These are phyloP conservation scores for Drosophila kuntzei DNA, from an alignment of 2,888 invertebrate species.

Conservation along the genomic window DNA sequence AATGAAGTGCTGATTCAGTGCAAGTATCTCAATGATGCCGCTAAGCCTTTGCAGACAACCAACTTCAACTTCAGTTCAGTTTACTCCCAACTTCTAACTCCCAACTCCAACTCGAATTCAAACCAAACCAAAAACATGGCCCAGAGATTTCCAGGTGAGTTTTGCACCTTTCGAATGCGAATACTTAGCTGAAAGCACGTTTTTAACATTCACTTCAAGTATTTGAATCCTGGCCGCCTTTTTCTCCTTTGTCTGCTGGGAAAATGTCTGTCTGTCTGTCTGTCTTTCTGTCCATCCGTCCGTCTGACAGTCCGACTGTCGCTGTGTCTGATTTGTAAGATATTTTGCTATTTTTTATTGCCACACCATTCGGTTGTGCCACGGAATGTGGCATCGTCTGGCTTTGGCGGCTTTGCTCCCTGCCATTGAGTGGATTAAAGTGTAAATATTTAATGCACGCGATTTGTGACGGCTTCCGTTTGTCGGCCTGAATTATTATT, in stretches of 20 bases:
- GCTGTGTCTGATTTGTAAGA: constrained; percentile 74
- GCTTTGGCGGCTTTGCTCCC: constrained; percentile 54
- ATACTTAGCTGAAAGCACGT: constrained; percentile 53
- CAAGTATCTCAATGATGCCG: constrained; percentile 38
- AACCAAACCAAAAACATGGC: constrained; percentile 1
- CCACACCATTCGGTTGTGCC: constrained; percentile 57
- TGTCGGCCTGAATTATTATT: constrained; percentile 70
- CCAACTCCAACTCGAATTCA: neutral
- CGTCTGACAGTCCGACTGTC: constrained; percentile 38
- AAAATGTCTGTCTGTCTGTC: constrained; percentile 38
- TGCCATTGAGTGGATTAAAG: constrained; percentile 81
- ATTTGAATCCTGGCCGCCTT: constrained; percentile 48
- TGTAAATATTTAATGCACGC: constrained; percentile 77
- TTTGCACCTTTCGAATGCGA: constrained; percentile 17
- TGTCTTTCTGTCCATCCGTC: constrained; percentile 30
- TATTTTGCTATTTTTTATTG: constrained; percentile 80
- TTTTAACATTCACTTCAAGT: constrained; percentile 67
- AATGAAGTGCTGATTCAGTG: constrained; percentile 64
- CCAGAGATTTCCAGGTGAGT: neutral
- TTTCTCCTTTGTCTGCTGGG: constrained; percentile 57
- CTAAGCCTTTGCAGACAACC: constrained; percentile 52
- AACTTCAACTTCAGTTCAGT: neutral
- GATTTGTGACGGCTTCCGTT: constrained; percentile 70
- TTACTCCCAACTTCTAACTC: neutral
- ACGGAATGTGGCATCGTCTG: constrained; percentile 44